These are phyloP conservation scores for Ibidorhyncha struthersii DNA, from an alignment of 2,113 vertebrate genomes.

Conservation along the genomic window DNA sequence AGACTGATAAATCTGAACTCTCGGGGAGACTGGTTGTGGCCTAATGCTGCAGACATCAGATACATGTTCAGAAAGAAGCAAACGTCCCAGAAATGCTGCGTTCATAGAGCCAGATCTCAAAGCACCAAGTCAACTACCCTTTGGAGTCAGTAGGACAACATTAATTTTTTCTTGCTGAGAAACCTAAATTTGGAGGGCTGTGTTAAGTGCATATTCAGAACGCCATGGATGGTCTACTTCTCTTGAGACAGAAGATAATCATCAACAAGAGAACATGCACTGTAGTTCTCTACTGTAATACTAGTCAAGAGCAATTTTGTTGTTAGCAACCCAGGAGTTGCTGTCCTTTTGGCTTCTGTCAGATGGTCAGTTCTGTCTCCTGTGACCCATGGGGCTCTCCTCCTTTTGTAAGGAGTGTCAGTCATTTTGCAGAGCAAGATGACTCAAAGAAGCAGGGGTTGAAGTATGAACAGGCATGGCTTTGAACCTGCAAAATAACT, in stretches of 20 bases:
- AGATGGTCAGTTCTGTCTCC: background rate
- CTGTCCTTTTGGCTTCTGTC: background rate
- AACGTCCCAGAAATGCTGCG: background rate
- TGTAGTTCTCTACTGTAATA: background rate
- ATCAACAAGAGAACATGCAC: background rate
- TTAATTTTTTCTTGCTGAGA: background rate
- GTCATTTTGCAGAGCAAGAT: background rate
- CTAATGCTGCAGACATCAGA: background rate
- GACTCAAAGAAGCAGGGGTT: background rate
- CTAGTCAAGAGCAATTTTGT: background rate
- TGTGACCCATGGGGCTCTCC: background rate
- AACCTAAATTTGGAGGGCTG: background rate
- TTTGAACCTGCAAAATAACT: background rate
- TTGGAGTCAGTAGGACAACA: background rate
- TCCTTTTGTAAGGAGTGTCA: background rate
- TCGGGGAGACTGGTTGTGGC: background rate
- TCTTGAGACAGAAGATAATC: background rate
- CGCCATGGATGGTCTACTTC: background rate
- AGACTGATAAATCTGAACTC: background rate
- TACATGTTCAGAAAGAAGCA: background rate
- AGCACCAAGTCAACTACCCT: background rate
- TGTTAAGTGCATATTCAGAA: background rate
- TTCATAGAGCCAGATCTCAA: background rate
- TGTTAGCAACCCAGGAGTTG: background rate
- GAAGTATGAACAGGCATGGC: background rate